Evolutionary conservation across 2,888 invertebrate species (phyloP), one percentile per base, ranked within the genome.

Genomic region (Andrena praecox): DNA sequence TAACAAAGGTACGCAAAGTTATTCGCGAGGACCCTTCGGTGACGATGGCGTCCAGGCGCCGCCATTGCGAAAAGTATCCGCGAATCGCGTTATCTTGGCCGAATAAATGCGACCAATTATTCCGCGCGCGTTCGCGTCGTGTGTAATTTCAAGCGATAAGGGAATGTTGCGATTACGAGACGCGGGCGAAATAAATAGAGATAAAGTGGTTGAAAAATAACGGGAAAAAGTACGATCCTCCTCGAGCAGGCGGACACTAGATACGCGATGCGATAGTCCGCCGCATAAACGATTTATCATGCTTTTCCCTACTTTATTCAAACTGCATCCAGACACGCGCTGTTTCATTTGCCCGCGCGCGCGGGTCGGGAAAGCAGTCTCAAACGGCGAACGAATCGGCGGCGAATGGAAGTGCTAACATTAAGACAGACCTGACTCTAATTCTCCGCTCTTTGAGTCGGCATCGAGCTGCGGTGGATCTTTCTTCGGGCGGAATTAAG

Each of bases 241-340:
- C 56, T 16, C 8, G 60, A 20, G 54, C 12, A 10, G 67, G 35
- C 54, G 69, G 75, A 60, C 75, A 64, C 24, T 70, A 75, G 72
- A 83, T 84, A 3, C 62, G 31, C 60, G 73, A 27, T 29, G 66
- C 64, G 84, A 83, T 79, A 73, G 31, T 66, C 56, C 42, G 7
- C 60, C 66, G 85, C 64, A 69, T 42, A 35, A 74, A 69, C 80
- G 83, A 86, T 86, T 85, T 85, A 86, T 86, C 83, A 85, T 76
- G 75, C 83, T 81, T 79, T 77, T 74, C 83, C 80, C 73, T 77
- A 70, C 78, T 81, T 86, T 83, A 72, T 86, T 85, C 86, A 80
- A 83, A 85, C 83, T 74, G 79, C 84, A 72, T 83, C 79, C 77
- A 77, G 69, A 64, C 83, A 76, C 75, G 75, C 62, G 69, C 80